Percentiles rank a stretch among this genome's conserved stretches.
These are phyloP conservation scores for Chamaea fasciata DNA, from an alignment of 2,113 vertebrate species.

Conservation along the genomic window DNA sequence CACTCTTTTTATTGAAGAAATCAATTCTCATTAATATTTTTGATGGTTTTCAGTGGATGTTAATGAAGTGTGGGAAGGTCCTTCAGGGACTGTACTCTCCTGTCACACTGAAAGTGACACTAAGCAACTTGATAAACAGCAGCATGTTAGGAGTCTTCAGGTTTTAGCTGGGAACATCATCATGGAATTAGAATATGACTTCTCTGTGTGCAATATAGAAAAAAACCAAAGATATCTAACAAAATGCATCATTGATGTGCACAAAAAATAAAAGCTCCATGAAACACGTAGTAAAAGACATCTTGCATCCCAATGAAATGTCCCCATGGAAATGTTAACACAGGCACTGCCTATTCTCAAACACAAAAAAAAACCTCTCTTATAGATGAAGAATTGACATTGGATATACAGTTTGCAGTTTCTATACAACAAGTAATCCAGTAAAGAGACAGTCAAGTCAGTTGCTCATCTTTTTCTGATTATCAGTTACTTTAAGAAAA, in stretches of 20 bases:
- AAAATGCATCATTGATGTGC: background rate
- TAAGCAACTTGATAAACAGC: background rate
- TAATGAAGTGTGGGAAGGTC: slow-evolving; percentile 8
- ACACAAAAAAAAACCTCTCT: too few species aligned
- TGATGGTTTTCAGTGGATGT: background rate
- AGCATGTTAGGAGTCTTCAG: background rate
- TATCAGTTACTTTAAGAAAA: background rate
- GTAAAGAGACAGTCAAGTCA: background rate
- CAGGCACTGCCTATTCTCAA: background rate
- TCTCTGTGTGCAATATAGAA: background rate
- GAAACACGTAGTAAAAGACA: background rate
- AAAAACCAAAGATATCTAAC: background rate
- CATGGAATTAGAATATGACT: background rate
- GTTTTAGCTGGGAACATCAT: background rate
- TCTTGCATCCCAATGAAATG: background rate
- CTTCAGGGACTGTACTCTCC: background rate
- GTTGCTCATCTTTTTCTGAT: background rate
- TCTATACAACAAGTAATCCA: background rate
- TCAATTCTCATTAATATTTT: background rate
- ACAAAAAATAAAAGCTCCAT: background rate
- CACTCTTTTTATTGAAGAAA: background rate
- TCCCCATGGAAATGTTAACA: background rate
- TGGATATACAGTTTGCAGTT: background rate
- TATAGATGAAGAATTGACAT: background rate
- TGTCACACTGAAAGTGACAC: background rate